Percentiles rank a stretch among this genome's conserved stretches.
Evolutionary conservation across 1,140 invertebrate genomes (phyloP).

Genomic region (Diabrotica undecimpunctata): DNA sequence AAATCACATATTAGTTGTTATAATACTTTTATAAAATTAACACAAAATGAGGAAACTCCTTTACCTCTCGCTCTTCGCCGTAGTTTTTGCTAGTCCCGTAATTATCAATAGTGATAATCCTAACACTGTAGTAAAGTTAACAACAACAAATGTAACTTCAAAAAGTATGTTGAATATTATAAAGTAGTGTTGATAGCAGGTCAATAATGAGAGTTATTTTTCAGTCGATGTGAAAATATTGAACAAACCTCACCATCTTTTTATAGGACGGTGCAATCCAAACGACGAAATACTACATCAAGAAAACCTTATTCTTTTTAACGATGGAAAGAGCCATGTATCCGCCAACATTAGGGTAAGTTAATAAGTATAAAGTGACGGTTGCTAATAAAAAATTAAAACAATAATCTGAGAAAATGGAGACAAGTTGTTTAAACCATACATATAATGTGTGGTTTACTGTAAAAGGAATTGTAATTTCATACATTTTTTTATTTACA

Average conservation of each 20-base stretch:
- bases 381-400: no score
- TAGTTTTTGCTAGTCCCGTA: neutral
- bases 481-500: no score
- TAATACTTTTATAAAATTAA: neutral
- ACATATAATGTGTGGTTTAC: no score
- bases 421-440: no score
- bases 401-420: no score
- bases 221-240: slow-evolving; percentile 37
- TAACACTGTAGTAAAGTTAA: neutral
- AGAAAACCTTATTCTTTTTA: slow-evolving; percentile 40
- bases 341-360: slow-evolving; percentile 37
- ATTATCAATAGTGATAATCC: slow-evolving; percentile 12
- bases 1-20: neutral
- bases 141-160: slow-evolving; percentile 11
- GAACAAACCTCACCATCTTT: slow-evolving; percentile 37
- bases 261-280: slow-evolving; percentile 37
- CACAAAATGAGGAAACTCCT: neutral
- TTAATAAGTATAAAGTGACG: no score
- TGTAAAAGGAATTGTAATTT: no score
- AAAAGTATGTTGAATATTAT: neutral
- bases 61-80: neutral
- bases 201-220: slow-evolving; percentile 19
- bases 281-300: slow-evolving; percentile 34
- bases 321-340: slow-evolving; percentile 38
- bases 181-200: neutral